Evolutionary conservation across 2,888 invertebrate genomes (phyloP).

Genomic region (Bimastos eiseni): DNA sequence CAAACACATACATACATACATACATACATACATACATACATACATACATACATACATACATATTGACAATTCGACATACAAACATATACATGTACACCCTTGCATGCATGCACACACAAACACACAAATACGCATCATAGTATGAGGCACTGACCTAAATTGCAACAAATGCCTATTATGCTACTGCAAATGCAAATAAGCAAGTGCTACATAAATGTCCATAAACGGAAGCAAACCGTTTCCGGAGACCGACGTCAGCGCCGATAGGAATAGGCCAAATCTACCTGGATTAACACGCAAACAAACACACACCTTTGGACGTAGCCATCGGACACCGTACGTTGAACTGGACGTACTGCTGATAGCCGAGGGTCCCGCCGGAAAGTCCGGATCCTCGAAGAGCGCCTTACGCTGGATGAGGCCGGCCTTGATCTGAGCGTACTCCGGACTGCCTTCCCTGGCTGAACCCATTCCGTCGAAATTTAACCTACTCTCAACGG

Average conservation of each 20-base stretch:
- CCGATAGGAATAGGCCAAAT: not conserved
- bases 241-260: not conserved
- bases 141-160: not conserved
- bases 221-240: too few relatives aligned
- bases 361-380: not conserved
- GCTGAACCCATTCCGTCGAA: not conserved
- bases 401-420: not conserved
- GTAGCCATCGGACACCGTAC: not conserved
- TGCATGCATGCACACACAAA: not conserved
- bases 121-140: not conserved
- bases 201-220: not conserved
- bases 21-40: not conserved
- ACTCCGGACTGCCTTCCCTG: not conserved
- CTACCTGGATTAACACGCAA: not conserved
- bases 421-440: not conserved
- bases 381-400: slow-evolving; percentile 21
- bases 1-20: not conserved
- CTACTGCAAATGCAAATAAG: not conserved
- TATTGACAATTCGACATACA: too few relatives aligned
- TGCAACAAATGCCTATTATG: not conserved
- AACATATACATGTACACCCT: too few relatives aligned
- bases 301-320: not conserved
- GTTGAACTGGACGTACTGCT: not conserved
- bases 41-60: not conserved
- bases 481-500: not conserved